phyloP scores from a whole-genome alignment of 2,113 vertebrate genomes.

The Burhinus oedicnemus region DNA sequence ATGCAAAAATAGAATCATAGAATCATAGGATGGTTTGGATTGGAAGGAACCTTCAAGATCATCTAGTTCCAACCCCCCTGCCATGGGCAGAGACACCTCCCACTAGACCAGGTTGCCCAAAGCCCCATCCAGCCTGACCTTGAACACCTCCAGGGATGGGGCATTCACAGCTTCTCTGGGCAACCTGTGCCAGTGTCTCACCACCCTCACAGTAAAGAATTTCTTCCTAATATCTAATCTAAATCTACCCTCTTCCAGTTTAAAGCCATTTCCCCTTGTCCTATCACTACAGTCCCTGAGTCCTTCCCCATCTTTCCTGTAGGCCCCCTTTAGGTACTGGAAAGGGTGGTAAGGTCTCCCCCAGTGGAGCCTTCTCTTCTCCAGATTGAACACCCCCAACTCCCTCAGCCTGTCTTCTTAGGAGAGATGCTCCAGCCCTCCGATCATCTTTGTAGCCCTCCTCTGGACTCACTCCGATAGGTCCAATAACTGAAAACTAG shows the following conservation, averaged over 20 bases:
- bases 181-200: not conserved
- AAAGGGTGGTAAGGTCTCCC: not conserved
- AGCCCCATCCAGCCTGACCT: not conserved
- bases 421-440: not conserved
- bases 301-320: not conserved
- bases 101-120: not conserved
- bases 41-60: not conserved
- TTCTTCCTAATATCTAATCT: not conserved
- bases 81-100: not conserved
- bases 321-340: not conserved
- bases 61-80: not conserved
- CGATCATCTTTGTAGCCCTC: not conserved
- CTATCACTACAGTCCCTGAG: not conserved
- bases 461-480: not conserved
- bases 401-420: not conserved
- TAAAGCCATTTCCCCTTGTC: not conserved
- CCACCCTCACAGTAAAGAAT: not conserved
- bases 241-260: not conserved
- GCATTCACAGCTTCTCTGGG: not conserved
- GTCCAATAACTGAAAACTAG: not conserved
- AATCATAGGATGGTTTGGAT: not conserved
- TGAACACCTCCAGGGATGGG: not conserved
- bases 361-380: not conserved
- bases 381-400: not conserved
- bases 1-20: not conserved